Conservation (phyloP, 2,113 vertebrate genomes). For the Scortum barcoo region DNA sequence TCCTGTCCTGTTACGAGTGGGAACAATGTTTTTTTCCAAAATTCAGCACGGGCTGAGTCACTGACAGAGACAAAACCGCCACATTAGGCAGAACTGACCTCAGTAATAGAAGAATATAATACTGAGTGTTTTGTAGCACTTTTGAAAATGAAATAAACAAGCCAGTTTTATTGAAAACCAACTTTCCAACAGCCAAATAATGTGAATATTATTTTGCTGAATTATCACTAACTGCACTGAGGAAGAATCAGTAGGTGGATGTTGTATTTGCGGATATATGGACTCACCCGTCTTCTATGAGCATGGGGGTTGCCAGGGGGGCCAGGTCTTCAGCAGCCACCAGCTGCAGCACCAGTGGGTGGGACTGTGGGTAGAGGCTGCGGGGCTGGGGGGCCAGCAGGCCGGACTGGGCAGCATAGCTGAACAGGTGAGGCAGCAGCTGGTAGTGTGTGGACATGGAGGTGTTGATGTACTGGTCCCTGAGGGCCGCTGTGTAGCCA, state of each 20-base stretch:
- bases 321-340: slow-evolving; percentile 95
- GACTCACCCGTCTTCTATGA: slow-evolving; percentile 96
- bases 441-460: slow-evolving; percentile 94
- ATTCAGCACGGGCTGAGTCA: background rate
- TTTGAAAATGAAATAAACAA: background rate
- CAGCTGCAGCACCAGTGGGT: slow-evolving; percentile 93
- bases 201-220: background rate
- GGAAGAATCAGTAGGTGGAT: background rate
- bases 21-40: background rate
- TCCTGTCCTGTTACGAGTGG: background rate
- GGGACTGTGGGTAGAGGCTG: slow-evolving; percentile 94
- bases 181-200: background rate
- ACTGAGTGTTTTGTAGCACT: background rate
- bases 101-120: background rate
- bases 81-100: background rate
- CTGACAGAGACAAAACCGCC: background rate
- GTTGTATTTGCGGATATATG: accelerated
- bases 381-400: slow-evolving; percentile 91
- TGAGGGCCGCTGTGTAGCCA: slow-evolving; percentile 91
- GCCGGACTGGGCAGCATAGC: slow-evolving; percentile 91
- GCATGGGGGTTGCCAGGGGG: slow-evolving; percentile 93
- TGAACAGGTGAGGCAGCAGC: slow-evolving; percentile 96
- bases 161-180: background rate
- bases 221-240: no score
- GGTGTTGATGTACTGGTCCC: slow-evolving; percentile 95